phyloP scores from a whole-genome alignment of 2,888 invertebrate genomes.

The Charanyca ferruginea region DNA sequence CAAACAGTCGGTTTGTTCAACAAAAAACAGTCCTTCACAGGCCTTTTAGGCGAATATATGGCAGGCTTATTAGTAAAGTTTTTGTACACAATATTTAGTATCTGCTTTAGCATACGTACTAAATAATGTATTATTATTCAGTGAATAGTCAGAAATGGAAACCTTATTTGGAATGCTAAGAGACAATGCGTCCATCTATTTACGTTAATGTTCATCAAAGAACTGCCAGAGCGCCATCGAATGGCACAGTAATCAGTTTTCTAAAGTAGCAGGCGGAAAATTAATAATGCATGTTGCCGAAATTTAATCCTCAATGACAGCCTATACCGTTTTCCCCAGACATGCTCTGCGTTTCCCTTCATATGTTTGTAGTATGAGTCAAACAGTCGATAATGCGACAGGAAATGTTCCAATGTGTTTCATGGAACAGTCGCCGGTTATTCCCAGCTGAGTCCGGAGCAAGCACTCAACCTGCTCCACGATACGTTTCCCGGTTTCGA shows the following conservation, averaged over 20 bases:
- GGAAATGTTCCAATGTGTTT: constrained; percentile 77
- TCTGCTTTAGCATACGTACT: neutral
- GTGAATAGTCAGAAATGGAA: constrained; percentile 1
- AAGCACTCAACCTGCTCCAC: constrained; percentile 65
- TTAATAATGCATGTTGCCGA: constrained; percentile 57
- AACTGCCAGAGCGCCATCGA: neutral
- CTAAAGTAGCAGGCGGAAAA: constrained; percentile 26
- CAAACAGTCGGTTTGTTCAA: constrained; percentile 33
- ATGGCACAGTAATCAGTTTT: constrained; percentile 5
- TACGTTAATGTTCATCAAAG: constrained; percentile 18
- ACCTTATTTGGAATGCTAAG: neutral
- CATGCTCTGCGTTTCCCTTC: constrained; percentile 34
- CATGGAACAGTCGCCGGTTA: constrained; percentile 70
- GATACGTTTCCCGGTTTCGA: constrained; percentile 72
- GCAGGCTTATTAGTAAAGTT: constrained; percentile 28
- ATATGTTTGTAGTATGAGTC: constrained; percentile 58
- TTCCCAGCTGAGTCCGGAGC: constrained; percentile 71
- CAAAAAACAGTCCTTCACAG: constrained; percentile 41
- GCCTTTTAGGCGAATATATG: constrained; percentile 14
- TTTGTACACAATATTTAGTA: constrained; percentile 10
- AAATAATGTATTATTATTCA: constrained; percentile 4
- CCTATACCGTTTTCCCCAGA: constrained; percentile 50
- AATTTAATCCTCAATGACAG: constrained; percentile 33
- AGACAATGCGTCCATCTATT: neutral
- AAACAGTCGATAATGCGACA: constrained; percentile 76